phyloP scores from a whole-genome alignment of 2,888 invertebrate species.

The Mellilla xanthometata region DNA sequence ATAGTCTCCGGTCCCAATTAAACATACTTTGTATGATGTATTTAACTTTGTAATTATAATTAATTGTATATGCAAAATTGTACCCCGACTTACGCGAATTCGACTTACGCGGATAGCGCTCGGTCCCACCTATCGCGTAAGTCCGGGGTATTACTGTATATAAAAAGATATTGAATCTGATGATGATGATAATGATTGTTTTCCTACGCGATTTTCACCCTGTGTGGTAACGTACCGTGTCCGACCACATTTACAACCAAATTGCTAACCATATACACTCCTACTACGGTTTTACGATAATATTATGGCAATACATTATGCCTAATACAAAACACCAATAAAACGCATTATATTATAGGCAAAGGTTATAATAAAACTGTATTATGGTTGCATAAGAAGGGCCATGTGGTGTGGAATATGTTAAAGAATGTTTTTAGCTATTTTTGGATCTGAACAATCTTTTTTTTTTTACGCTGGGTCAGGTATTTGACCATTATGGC shows the following conservation, averaged over 20 bases:
- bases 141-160: too few relatives aligned
- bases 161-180: too few relatives aligned
- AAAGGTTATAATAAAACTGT: slow-evolving; percentile 18
- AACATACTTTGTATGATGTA: too few relatives aligned
- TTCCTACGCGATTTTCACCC: background rate
- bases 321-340: slow-evolving; percentile 14
- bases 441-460: background rate
- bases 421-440: background rate
- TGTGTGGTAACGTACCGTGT: slow-evolving; percentile 1
- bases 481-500: too few relatives aligned
- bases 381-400: background rate
- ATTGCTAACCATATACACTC: slow-evolving; percentile 15
- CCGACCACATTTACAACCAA: slow-evolving; percentile 3
- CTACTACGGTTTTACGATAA: slow-evolving; percentile 9
- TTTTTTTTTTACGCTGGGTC: too few relatives aligned
- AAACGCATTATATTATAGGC: slow-evolving; percentile 11
- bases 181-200: too few relatives aligned
- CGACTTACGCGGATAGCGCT: too few relatives aligned
- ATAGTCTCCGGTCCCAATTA: too few relatives aligned
- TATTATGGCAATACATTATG: slow-evolving; percentile 9
- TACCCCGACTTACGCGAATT: too few relatives aligned
- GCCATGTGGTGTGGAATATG: background rate
- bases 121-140: too few relatives aligned
- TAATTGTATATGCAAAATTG: too few relatives aligned
- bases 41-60: too few relatives aligned